These are phyloP conservation scores for Aphidius ervi DNA, from an alignment of 1,140 invertebrate species.

Conservation along the genomic window DNA sequence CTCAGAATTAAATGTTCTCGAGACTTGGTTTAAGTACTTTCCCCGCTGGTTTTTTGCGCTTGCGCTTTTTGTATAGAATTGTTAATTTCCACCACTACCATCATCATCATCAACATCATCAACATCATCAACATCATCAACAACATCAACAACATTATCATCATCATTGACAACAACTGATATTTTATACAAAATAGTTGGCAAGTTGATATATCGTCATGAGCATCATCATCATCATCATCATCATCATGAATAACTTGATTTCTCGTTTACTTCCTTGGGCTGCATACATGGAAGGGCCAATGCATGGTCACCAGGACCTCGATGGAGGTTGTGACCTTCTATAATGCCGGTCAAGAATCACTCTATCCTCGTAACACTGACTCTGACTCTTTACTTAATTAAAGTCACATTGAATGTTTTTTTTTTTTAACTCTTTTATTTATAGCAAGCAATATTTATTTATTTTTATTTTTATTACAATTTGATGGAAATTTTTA, in stretches of 20 bases:
- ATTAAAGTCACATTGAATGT: neutral
- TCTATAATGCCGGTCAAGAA: slow-evolving; percentile 46
- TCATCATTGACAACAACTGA: neutral
- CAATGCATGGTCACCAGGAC: slow-evolving; percentile 26
- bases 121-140: neutral
- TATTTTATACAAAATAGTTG: neutral
- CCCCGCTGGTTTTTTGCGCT: slow-evolving; percentile 24
- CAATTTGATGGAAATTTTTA: too few species aligned
- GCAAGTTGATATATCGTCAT: neutral
- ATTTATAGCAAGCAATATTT: neutral
- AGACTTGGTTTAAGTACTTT: slow-evolving; percentile 48
- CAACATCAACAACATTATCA: neutral
- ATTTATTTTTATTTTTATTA: neutral
- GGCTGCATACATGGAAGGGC: slow-evolving; percentile 25
- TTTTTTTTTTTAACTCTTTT: neutral
- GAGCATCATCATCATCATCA: neutral
- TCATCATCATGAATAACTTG: neutral
- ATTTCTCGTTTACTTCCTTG: slow-evolving; percentile 13
- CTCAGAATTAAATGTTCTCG: slow-evolving; percentile 36
- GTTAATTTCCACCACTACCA: too few species aligned
- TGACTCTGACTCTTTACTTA: neutral
- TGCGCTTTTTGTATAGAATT: slow-evolving; percentile 4
- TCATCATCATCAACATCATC: too few species aligned
- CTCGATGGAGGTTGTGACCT: slow-evolving; percentile 45
- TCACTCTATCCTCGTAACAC: slow-evolving; percentile 13